These are phyloP conservation scores for Tupaia chinensis DNA, from an alignment of 2,113 vertebrate genomes.

Conservation along the genomic window DNA sequence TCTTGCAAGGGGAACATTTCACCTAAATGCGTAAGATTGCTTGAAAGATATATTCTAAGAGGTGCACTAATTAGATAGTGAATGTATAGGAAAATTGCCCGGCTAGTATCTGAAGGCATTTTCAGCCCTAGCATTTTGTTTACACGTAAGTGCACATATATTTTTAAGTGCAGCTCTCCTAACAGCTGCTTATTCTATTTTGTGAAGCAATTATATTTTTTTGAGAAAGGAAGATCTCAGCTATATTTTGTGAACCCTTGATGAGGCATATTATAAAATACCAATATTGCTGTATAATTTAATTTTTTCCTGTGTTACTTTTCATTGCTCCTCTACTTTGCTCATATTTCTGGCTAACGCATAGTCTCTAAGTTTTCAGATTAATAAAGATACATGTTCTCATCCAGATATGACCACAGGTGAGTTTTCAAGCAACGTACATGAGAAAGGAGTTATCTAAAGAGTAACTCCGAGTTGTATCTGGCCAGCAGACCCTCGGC, in stretches of 20 bases:
- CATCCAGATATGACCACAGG: neutral
- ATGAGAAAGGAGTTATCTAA: neutral
- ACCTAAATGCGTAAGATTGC: conserved; percentile 9
- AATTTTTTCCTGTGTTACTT: neutral
- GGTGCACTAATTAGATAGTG: conserved; percentile 46
- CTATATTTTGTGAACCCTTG: conserved; percentile 75
- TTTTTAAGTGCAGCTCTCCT: conserved; percentile 67
- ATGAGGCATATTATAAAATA: conserved; percentile 58
- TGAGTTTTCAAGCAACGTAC: conserved; percentile 27
- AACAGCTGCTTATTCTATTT: conserved; percentile 78
- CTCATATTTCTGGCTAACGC: neutral
- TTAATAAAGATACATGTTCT: neutral
- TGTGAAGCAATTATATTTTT: conserved; percentile 81
- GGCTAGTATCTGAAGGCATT: conserved; percentile 24
- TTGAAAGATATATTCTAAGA: conserved; percentile 66
- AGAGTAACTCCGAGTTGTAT: neutral
- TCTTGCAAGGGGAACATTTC: conserved; percentile 47
- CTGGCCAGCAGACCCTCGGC: neutral
- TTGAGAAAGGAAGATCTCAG: conserved; percentile 68
- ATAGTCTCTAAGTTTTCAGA: neutral
- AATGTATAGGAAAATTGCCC: conserved; percentile 58
- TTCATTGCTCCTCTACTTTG: neutral
- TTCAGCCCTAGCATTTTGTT: conserved; percentile 54
- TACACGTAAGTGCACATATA: conserved; percentile 36
- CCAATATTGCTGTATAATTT: neutral